These are phyloP conservation scores for Volucella zonaria DNA, from an alignment of 2,888 invertebrate species.

Conservation along the genomic window DNA sequence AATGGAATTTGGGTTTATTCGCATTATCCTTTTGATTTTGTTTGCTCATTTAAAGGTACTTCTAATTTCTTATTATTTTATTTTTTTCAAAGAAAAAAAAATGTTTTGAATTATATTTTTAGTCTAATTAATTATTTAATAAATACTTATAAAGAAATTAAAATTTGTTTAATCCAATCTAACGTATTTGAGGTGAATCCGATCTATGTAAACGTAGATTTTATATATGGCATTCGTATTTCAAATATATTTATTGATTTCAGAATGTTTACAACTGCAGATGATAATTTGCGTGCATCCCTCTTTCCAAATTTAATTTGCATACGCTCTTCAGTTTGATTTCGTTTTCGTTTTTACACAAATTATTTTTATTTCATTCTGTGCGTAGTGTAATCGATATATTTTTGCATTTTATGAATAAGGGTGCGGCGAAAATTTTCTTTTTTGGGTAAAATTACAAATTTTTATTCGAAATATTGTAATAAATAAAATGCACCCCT, in stretches of 20 bases:
- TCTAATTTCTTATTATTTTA: conserved; percentile 42
- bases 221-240: conserved; percentile 4
- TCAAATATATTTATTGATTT: conserved; percentile 35
- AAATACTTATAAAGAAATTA: conserved; percentile 31
- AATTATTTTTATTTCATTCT: conserved; percentile 52
- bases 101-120: conserved; percentile 63
- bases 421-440: conserved; percentile 62
- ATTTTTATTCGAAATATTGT: conserved; percentile 55
- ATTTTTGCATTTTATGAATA: conserved; percentile 58
- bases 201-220: background rate
- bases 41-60: conserved; percentile 78
- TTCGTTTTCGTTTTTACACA: conserved; percentile 51
- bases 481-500: conserved; percentile 61
- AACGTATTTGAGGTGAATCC: conserved; percentile 13
- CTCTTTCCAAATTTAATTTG: conserved; percentile 56
- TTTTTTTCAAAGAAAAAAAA: conserved; percentile 39
- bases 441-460: conserved; percentile 56
- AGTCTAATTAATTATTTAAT: conserved; percentile 32
- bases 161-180: conserved; percentile 50
- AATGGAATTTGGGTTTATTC: conserved; percentile 75
- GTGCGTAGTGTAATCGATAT: conserved; percentile 63
- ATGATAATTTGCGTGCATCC: conserved; percentile 30
- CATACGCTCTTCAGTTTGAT: conserved; percentile 61
- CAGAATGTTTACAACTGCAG: conserved; percentile 21
- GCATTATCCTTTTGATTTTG: conserved; percentile 80